Evolutionary conservation across 2,113 vertebrate species (phyloP).

Genomic region (Cercopithecus mona): DNA sequence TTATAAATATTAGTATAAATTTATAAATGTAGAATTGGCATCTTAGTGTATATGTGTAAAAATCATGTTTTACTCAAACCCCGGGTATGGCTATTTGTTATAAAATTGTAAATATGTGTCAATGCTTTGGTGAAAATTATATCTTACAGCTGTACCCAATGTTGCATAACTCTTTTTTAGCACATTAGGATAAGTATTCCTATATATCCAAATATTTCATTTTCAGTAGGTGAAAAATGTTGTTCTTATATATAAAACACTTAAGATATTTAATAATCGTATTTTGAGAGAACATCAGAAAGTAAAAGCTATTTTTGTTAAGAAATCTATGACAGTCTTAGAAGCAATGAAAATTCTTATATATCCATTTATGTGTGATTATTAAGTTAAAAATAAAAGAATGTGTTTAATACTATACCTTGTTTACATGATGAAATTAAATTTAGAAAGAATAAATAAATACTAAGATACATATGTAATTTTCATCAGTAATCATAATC

Average conservation of each 20-base stretch:
- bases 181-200: neutral
- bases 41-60: neutral
- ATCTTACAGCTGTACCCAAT: neutral
- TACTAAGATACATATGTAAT: neutral
- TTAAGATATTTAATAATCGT: neutral
- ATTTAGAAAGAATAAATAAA: constrained; percentile 4
- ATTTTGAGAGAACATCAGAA: neutral
- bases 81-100: neutral
- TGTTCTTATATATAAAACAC: neutral
- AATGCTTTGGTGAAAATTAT: neutral
- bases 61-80: neutral
- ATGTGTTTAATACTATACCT: neutral
- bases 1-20: neutral
- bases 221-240: neutral
- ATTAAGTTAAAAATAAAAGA: neutral
- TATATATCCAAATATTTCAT: neutral
- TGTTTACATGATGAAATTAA: neutral
- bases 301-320: neutral
- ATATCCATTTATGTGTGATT: neutral
- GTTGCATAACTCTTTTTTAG: neutral
- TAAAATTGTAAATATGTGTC: neutral
- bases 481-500: neutral
- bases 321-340: neutral
- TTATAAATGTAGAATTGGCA: neutral
- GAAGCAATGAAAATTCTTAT: constrained; percentile 11